Base-by-base conservation (phyloP, 1,140 invertebrate genomes). In the Drosophila setifemur region DNA sequence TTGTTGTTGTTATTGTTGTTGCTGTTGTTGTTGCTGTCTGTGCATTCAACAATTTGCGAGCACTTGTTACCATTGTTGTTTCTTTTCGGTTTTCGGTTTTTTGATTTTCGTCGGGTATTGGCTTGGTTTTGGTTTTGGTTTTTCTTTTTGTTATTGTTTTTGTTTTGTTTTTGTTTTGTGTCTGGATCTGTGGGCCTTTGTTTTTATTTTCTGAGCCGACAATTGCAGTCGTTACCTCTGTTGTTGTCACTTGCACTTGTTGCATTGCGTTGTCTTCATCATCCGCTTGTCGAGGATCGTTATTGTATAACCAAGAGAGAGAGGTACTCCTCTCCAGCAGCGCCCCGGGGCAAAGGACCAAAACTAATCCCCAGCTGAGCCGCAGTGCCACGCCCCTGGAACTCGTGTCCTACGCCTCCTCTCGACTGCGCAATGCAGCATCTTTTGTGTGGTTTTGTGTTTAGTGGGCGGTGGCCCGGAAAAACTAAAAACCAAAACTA, bases 171-270 rank as follows among this genome's bases (percentile, higher is more conserved):
- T 60, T 31, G 26, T 50, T 40, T 64, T 49, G 18, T 29, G 40
- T 60, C 42, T 44, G 60, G 12, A 40, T 23, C 21, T 49, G 7
- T 63, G 23, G 5, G 9, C 4, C 31, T 37, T 12, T 12, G 7
- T 7, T 47, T 29, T 50, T 49, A 21, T 61, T 35, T 37, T 33
- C 18, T 35, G 9, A 21, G 58, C 57, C 35, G 58, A 64, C 57
- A 31, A 47, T 64, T 66, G 48, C 43, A 69, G 29, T 49, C n/a
- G 45, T 23, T 40, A 28, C 45, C 18, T 31, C 45, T 49, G 39
- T 42, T 45, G 67, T 61, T 73, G 72, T 73, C 78, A 82, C 78
- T 83, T 83, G 78, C 78, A 85, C 78, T 83, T 83, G 79, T 69
- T 68, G 60, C 25, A 14, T 19, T 5, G 11, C 23, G 6, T 72